Conservation (phyloP, 2,888 invertebrate species). For the Lepidochrysops patricia region DNA sequence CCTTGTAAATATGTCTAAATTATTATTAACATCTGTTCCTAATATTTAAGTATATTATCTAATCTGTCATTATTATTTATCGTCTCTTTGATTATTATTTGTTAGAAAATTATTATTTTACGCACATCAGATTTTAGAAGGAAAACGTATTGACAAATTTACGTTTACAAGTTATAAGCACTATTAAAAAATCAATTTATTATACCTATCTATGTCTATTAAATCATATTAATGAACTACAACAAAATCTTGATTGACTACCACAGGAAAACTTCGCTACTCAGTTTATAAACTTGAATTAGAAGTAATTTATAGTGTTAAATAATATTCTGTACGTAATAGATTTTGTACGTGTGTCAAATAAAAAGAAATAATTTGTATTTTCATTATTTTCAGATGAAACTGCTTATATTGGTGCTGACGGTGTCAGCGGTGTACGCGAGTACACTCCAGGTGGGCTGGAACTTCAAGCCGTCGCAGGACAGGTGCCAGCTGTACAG, state of each 20-base stretch:
- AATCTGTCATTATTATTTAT: too few relatives aligned
- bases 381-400: constrained; percentile 45
- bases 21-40: too few relatives aligned
- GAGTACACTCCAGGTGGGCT: neutral
- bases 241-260: neutral
- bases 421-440: constrained; percentile 29
- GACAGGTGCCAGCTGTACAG: constrained; percentile 81
- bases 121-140: neutral
- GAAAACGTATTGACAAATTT: neutral
- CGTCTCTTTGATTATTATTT: neutral
- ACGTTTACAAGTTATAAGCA: neutral
- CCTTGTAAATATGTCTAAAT: too few relatives aligned
- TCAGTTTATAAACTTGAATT: too few relatives aligned
- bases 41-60: too few relatives aligned
- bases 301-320: too few relatives aligned
- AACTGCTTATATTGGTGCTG: constrained; percentile 31
- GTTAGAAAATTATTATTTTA: neutral
- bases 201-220: neutral
- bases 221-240: neutral
- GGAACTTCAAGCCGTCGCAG: constrained; percentile 41
- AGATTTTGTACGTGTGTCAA: too few relatives aligned
- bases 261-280: too few relatives aligned
- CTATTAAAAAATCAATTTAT: neutral
- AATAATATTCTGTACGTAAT: too few relatives aligned
- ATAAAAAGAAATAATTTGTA: too few relatives aligned